Percentiles rank a stretch among this genome's conserved stretches.
phyloP scores from a whole-genome alignment of 2,113 vertebrate species.

The Callipepla californica region DNA sequence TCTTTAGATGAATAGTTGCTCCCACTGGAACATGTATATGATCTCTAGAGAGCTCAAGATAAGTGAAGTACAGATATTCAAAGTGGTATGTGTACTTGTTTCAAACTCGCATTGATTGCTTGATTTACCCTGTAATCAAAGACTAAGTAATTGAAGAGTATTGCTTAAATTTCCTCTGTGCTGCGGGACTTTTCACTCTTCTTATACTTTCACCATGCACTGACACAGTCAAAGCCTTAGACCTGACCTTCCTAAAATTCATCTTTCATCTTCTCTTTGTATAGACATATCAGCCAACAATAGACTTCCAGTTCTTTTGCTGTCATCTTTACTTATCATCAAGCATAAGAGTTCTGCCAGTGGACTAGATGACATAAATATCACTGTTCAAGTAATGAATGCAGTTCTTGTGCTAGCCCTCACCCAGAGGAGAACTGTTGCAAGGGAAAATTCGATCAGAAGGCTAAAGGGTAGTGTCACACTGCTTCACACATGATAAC shows the following conservation, averaged over 20 bases:
- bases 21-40: not conserved
- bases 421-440: rapidly evolving
- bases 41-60: not conserved
- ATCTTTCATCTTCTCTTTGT: not conserved
- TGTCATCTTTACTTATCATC: not conserved
- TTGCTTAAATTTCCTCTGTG: not conserved
- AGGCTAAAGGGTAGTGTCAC: not conserved
- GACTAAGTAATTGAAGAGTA: not conserved
- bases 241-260: not conserved
- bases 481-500: not conserved
- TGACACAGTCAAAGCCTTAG: not conserved
- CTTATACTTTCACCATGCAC: not conserved
- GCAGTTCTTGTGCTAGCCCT: not conserved
- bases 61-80: not conserved
- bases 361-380: not conserved
- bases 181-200: not conserved
- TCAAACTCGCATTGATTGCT: not conserved
- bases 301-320: not conserved
- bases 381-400: not conserved
- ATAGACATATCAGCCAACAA: not conserved
- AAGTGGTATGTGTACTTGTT: rapidly evolving
- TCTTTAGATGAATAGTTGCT: not conserved
- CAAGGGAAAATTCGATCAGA: not conserved
- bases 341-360: not conserved
- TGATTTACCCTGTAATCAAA: not conserved